phyloP scores from a whole-genome alignment of 2,888 invertebrate species.

The Augiades crinisus region DNA sequence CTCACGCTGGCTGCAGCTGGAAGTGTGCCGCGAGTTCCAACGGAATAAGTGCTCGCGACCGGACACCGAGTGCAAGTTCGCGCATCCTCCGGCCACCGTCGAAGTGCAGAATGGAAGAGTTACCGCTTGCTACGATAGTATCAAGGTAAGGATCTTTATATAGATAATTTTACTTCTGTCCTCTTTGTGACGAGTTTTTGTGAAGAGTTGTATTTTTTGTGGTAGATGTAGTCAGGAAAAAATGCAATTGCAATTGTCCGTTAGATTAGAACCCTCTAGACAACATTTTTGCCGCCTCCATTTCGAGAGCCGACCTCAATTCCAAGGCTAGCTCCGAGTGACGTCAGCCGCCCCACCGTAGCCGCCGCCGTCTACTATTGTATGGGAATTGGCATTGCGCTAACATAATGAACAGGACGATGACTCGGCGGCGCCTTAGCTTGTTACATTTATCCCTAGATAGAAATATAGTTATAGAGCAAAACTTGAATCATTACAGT shows the following conservation, averaged over 20 bases:
- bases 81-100: slow-evolving; percentile 99
- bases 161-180: neutral
- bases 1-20: slow-evolving; percentile 99
- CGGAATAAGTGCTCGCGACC: slow-evolving; percentile 99
- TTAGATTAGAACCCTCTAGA: slow-evolving; percentile 49
- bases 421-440: slow-evolving; percentile 49
- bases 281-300: slow-evolving; percentile 66
- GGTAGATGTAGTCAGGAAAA: neutral
- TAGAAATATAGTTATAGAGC: neutral
- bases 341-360: slow-evolving; percentile 64
- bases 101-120: slow-evolving; percentile 99
- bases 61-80: slow-evolving; percentile 99
- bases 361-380: slow-evolving; percentile 58
- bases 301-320: slow-evolving; percentile 71
- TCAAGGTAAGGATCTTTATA: slow-evolving; percentile 91
- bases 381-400: slow-evolving; percentile 66
- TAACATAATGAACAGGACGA: slow-evolving; percentile 66
- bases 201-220: neutral
- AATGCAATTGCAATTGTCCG: slow-evolving; percentile 27
- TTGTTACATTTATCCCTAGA: slow-evolving; percentile 33
- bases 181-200: neutral
- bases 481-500: neutral
- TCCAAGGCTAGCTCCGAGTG: slow-evolving; percentile 71
- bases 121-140: slow-evolving; percentile 99
- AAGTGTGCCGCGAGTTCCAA: slow-evolving; percentile 99